Conservation (phyloP, 2,888 invertebrate species). For the Eupithecia dodoneata region DNA sequence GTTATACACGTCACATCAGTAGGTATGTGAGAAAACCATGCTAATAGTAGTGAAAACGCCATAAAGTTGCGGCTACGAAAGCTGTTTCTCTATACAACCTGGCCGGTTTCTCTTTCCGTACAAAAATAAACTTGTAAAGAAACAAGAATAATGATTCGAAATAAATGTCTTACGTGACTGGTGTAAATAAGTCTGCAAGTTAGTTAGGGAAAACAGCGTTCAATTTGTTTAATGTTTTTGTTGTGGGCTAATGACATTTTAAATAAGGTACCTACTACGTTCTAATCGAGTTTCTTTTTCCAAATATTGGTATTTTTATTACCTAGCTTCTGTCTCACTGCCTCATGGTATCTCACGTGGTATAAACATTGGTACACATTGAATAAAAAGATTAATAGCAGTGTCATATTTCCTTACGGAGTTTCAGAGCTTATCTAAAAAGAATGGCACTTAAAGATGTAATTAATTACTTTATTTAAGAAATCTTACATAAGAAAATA, state of each 20-base stretch:
- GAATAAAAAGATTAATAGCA: too few relatives aligned
- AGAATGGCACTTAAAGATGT: too few relatives aligned
- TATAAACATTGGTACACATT: too few relatives aligned
- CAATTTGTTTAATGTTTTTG: background rate
- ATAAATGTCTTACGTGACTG: constrained; percentile 20
- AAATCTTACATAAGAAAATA: too few relatives aligned
- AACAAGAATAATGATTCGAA: constrained; percentile 20
- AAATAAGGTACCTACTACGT: too few relatives aligned
- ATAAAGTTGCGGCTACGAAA: constrained; percentile 33
- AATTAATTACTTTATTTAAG: too few relatives aligned
- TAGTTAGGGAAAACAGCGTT: background rate
- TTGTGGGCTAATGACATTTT: background rate
- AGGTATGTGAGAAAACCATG: constrained; percentile 38
- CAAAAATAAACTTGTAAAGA: constrained; percentile 21
- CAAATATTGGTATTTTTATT: too few relatives aligned
- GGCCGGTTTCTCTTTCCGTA: constrained; percentile 26
- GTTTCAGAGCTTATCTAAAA: too few relatives aligned
- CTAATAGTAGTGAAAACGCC: constrained; percentile 40
- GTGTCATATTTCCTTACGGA: too few relatives aligned
- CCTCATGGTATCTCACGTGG: too few relatives aligned
- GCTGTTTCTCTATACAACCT: constrained; percentile 28
- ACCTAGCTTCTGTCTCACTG: too few relatives aligned
- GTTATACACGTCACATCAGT: constrained; percentile 24
- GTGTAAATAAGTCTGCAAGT: background rate
- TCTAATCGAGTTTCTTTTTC: too few relatives aligned